These are phyloP conservation scores for Hipparchia sbordonii DNA, from an alignment of 2,888 invertebrate species.

Conservation along the genomic window DNA sequence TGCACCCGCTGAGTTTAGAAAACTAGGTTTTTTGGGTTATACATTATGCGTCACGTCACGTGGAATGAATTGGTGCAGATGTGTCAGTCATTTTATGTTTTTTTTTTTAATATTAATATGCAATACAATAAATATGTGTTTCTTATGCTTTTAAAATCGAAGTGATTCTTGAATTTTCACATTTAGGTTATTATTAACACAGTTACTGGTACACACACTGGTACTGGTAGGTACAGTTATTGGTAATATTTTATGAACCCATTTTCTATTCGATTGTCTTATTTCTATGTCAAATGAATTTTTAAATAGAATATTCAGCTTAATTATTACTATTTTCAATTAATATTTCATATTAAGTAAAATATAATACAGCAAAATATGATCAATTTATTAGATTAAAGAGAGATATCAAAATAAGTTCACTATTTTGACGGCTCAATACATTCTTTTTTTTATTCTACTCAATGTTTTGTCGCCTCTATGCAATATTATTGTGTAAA, in stretches of 20 bases:
- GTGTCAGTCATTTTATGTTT: no score
- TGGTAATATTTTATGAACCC: neutral
- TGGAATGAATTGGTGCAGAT: no score
- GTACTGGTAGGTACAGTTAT: no score
- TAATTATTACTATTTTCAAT: constrained; percentile 2
- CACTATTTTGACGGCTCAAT: constrained; percentile 5
- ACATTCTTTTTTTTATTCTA: neutral
- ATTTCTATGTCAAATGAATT: neutral
- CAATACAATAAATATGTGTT: no score
- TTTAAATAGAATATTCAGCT: neutral
- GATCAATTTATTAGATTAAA: neutral
- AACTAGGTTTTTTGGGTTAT: no score
- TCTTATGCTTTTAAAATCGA: no score
- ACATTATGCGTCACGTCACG: no score
- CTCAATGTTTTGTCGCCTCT: neutral
- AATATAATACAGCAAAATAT: neutral
- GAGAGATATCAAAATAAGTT: neutral
- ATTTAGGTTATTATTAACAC: neutral
- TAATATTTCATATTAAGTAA: neutral
- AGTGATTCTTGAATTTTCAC: neutral
- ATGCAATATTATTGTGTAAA: neutral
- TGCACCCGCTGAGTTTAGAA: no score
- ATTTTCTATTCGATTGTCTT: neutral
- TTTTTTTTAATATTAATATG: no score
- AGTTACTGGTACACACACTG: no score